Conservation (phyloP, 2,797 vertebrate genomes). For the Eulemur albifrons region DNA sequence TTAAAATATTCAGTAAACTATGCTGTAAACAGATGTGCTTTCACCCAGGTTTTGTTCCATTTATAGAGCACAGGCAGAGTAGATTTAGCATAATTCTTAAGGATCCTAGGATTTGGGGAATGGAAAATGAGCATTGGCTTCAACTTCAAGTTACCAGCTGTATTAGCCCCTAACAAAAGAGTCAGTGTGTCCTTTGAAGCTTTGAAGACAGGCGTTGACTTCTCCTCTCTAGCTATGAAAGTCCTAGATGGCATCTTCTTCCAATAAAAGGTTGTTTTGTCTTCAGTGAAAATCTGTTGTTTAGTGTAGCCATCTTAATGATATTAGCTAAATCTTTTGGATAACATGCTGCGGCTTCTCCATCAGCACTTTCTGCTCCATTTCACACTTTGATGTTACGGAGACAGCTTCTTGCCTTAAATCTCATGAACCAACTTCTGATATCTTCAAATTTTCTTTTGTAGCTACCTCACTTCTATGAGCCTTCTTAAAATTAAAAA, state of each 20-base stretch:
- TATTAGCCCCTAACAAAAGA: background rate
- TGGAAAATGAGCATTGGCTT: background rate
- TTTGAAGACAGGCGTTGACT: background rate
- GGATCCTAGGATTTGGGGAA: background rate
- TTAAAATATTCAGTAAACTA: background rate
- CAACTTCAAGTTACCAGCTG: background rate
- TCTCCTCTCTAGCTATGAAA: background rate
- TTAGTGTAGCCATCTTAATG: background rate
- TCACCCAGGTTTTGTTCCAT: background rate
- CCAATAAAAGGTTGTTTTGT: background rate
- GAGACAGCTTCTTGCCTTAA: background rate
- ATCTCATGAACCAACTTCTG: background rate
- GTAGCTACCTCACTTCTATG: background rate
- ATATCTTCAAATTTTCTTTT: background rate
- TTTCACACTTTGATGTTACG: background rate
- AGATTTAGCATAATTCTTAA: background rate
- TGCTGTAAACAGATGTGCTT: background rate
- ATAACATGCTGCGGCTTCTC: background rate
- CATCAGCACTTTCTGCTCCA: background rate
- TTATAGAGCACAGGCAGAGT: background rate
- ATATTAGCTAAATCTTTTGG: background rate
- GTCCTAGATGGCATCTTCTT: background rate
- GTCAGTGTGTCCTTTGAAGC: background rate
- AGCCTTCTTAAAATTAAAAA: background rate
- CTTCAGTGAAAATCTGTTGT: background rate